phyloP scores from a whole-genome alignment of 2,888 invertebrate species.

The Mechanitis messenoides region DNA sequence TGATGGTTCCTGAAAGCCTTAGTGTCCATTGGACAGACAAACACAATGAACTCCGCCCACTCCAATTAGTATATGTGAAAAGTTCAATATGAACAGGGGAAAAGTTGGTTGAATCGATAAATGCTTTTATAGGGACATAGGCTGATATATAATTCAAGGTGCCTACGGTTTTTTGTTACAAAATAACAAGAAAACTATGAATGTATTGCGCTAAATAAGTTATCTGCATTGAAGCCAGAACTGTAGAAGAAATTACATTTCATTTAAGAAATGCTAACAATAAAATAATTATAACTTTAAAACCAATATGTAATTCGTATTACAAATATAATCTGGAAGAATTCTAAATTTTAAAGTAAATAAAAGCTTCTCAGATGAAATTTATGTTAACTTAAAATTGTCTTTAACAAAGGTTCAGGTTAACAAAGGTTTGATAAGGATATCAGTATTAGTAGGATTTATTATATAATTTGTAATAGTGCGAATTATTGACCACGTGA shows the following conservation, averaged over 20 bases:
- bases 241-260: too few relatives aligned
- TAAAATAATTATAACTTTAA: too few relatives aligned
- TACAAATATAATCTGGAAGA: too few relatives aligned
- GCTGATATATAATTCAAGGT: conserved; percentile 1
- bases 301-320: too few relatives aligned
- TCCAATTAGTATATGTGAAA: conserved; percentile 27
- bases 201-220: background rate
- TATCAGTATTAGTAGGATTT: conserved; percentile 12
- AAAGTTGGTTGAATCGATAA: background rate
- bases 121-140: conserved; percentile 8
- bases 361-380: too few relatives aligned
- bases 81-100: conserved; percentile 5
- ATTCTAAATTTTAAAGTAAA: too few relatives aligned
- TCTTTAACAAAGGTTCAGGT: too few relatives aligned
- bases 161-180: background rate
- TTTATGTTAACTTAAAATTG: too few relatives aligned
- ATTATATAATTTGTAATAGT: conserved; percentile 6
- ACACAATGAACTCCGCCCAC: conserved; percentile 45
- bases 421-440: background rate
- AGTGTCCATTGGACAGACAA: conserved; percentile 41
- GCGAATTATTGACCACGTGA: too few relatives aligned
- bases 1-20: conserved; percentile 60
- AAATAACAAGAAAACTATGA: background rate
- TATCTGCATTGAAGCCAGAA: too few relatives aligned
- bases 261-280: too few relatives aligned